Percentiles rank a stretch among this genome's conserved stretches.
These are phyloP conservation scores for Rostratula benghalensis DNA, from an alignment of 2,113 vertebrate genomes.

Conservation along the genomic window DNA sequence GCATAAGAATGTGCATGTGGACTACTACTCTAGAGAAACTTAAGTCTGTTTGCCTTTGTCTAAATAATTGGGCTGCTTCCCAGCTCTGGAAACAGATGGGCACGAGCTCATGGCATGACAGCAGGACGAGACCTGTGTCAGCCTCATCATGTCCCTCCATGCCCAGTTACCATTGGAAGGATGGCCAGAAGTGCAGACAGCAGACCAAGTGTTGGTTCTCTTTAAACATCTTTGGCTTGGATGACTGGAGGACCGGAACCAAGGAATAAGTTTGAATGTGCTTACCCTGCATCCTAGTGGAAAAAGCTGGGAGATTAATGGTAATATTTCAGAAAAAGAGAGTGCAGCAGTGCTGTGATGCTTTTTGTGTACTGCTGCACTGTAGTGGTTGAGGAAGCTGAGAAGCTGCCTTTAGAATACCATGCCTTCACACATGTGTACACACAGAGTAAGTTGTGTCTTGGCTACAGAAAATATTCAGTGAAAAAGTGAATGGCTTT, in stretches of 20 bases:
- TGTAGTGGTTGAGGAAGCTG: neutral
- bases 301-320: neutral
- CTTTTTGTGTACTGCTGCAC: neutral
- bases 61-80: neutral
- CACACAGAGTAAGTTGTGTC: fast-evolving
- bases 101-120: neutral
- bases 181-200: neutral
- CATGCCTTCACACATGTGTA: neutral
- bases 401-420: neutral
- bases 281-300: neutral
- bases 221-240: neutral
- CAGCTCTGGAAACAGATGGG: neutral
- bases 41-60: neutral
- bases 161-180: neutral
- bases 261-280: neutral
- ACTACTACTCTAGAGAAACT: neutral
- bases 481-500: neutral
- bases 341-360: neutral
- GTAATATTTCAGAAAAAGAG: neutral
- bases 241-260: neutral
- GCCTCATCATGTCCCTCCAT: fast-evolving
- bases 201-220: neutral
- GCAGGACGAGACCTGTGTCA: neutral
- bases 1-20: neutral
- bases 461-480: neutral